phyloP scores from a whole-genome alignment of 2,797 vertebrate genomes.

The Alcedo quadribrachys region DNA sequence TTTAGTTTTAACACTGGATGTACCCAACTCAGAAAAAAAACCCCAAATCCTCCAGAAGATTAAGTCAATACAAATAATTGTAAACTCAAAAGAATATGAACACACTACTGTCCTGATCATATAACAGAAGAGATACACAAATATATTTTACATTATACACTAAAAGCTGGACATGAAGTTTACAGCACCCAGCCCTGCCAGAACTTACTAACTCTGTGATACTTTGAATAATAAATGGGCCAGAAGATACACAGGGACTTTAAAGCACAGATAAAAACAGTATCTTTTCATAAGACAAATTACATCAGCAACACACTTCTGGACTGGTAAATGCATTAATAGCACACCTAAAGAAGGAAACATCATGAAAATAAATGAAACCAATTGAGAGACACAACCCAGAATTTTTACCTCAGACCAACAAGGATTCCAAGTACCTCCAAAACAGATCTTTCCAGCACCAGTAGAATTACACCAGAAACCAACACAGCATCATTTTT shows the following conservation, averaged over 20 bases:
- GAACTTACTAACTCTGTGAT: neutral
- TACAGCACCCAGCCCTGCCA: neutral
- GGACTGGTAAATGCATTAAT: neutral
- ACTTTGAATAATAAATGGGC: neutral
- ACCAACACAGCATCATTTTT: rapidly evolving
- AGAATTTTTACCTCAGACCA: neutral
- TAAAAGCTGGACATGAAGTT: neutral
- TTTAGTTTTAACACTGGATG: neutral
- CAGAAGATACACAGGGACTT: neutral
- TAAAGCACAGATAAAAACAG: neutral
- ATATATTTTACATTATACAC: neutral
- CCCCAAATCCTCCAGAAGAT: neutral
- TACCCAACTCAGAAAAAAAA: neutral
- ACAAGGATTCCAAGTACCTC: neutral
- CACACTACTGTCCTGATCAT: neutral
- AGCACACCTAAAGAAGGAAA: neutral
- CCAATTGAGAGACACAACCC: neutral
- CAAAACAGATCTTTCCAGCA: neutral
- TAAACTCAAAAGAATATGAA: neutral
- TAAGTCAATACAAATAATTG: neutral
- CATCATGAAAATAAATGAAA: neutral
- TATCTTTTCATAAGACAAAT: neutral
- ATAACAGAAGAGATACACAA: neutral
- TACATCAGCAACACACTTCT: neutral
- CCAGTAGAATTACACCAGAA: neutral